These are phyloP conservation scores for Turritopsis rubra DNA, from an alignment of 30 jellyfish, hydroid and myxozoan genomes.

Conservation along the genomic window DNA sequence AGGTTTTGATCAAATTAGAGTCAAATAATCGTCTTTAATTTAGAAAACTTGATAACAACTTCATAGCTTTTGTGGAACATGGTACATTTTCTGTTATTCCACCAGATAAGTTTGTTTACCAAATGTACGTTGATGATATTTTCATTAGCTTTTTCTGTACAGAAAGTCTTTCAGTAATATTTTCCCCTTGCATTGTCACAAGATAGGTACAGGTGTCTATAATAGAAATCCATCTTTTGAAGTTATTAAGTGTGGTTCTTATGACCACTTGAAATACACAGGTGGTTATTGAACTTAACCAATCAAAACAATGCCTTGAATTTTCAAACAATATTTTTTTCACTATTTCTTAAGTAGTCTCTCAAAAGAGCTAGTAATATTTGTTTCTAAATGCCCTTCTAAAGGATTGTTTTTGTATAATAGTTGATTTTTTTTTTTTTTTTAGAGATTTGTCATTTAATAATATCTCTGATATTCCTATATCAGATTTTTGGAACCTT, in stretches of 20 bases:
- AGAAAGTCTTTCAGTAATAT: slow-evolving; percentile 20
- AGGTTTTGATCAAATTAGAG: no score
- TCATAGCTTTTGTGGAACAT: slow-evolving; percentile 50
- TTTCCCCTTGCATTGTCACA: no score
- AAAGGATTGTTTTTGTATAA: background rate
- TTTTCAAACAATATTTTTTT: no score
- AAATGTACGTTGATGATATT: slow-evolving; percentile 37
- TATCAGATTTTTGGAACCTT: background rate
- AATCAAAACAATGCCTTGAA: no score
- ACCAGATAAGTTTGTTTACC: background rate
- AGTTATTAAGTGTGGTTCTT: no score
- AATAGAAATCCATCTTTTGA: no score
- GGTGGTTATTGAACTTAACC: no score
- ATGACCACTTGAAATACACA: no score
- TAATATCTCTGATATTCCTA: background rate
- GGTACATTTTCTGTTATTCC: slow-evolving; percentile 42
- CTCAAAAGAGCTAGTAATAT: no score
- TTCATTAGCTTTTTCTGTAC: slow-evolving; percentile 12
- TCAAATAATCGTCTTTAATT: no score
- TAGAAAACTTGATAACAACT: slow-evolving; percentile 23
- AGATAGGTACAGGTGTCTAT: no score
- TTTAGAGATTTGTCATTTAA: background rate
- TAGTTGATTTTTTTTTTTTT: background rate
- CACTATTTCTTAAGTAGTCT: no score
- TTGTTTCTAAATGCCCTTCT: background rate